phyloP scores from a whole-genome alignment of 2,888 invertebrate genomes.

The Oscheius sp. region DNA sequence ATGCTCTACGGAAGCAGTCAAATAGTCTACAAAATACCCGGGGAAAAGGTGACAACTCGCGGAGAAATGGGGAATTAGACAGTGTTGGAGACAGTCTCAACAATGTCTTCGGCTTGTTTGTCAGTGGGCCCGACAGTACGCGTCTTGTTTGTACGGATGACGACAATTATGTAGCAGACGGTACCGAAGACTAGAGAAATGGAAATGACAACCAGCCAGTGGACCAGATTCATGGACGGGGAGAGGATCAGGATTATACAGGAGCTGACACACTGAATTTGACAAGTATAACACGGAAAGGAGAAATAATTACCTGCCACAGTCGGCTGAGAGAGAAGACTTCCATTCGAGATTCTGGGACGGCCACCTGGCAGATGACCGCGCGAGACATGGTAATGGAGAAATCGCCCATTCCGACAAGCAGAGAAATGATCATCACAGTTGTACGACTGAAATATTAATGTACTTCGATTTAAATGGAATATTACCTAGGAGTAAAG shows the following conservation, averaged over 20 bases:
- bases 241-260: conserved; percentile 48
- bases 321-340: conserved; percentile 49
- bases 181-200: conserved; percentile 48
- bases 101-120: conserved; percentile 33
- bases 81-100: conserved; percentile 10
- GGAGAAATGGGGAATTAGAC: too few relatives aligned
- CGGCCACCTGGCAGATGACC: conserved; percentile 52
- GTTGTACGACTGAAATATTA: conserved; percentile 42
- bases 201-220: conserved; percentile 46
- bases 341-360: conserved; percentile 48
- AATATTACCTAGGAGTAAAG: conserved; percentile 47
- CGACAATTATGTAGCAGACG: conserved; percentile 44
- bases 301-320: conserved; percentile 41
- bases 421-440: conserved; percentile 44
- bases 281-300: background rate
- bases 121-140: conserved; percentile 28
- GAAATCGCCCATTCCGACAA: conserved; percentile 50
- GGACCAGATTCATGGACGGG: conserved; percentile 50
- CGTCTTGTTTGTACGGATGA: conserved; percentile 39
- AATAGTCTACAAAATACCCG: too few relatives aligned
- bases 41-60: too few relatives aligned
- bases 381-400: conserved; percentile 51
- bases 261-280: conserved; percentile 51
- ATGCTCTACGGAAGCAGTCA: too few relatives aligned
- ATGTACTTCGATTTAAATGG: background rate